Base-by-base conservation (phyloP, 2,888 invertebrate genomes). In the Caenorhabditis angaria region DNA sequence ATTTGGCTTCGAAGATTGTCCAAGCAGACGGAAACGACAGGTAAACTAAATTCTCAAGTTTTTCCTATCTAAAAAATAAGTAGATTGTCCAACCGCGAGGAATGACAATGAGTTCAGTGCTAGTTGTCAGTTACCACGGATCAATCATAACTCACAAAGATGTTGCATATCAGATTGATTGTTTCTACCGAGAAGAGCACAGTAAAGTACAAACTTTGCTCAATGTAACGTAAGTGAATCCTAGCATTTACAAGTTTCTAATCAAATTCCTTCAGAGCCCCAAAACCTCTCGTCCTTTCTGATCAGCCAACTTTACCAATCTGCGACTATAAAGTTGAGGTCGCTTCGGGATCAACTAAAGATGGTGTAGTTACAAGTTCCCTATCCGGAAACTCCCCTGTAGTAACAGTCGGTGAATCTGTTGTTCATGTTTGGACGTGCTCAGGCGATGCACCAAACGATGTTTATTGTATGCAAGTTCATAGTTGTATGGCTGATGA, bases 391-490 rank as follows among this genome's bases (percentile, higher is more conserved):
- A 47, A 47, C 18, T 47, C 72, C 10, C 67, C 64, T 25, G 63
- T 67, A 2, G 67, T 64, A 5, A 61, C 67, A n/a, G 72, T 73
- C 27, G 73, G 73, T 3, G 73, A 73, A 29, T 62, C 68, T 10
- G 73, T 73, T 8, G 56, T 69, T 4, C 73, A 73, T 35, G 56
- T 73, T 20, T 73, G 73, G 73, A 67, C 65, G 2, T 73, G 73
- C 28, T 68, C 68, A 4, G 67, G 65, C 8, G 66, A 73, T 50
- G 62, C 68, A 8, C 73, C 73, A 22, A 68, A 55, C 27, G 65
- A 73, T 56, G 56, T 73, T 2, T 73, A 73, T 32, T 73, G 73
- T 47, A 73, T 73, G 51, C 73, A 73, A 50, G 71, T 71, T 20
- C 66, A 73, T 56, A 68, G 59, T 35, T 73, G 73, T 41, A 61